Evolutionary conservation across 2,113 vertebrate species (phyloP), one percentile per base, ranked within the genome.

Genomic region (Hirundichthys speculiger): DNA sequence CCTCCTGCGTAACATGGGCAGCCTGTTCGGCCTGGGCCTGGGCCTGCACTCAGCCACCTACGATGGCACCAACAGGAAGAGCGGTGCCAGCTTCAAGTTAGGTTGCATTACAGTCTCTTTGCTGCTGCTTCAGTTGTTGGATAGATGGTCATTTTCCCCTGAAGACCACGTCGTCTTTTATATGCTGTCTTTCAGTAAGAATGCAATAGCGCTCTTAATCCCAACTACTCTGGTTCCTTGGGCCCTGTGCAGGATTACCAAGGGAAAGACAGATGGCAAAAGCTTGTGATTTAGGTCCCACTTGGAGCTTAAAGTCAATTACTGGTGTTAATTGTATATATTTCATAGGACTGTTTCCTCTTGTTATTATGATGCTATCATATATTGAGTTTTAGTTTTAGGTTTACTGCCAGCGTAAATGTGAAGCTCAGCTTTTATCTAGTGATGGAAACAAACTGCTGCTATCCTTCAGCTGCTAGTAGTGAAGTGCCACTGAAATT

Each of bases 1-100:
- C 83, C 95, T 99, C 51, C 82, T 99, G 72, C 89, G 96, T 8
- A 99, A 99, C 88, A 89, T 99, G 92, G 98, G 98, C 64, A 93
- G 94, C n/a, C 94, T 99, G 62, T 95, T 97, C 0, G 97, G 97
- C 40, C 92, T 98, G 68, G 98, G 98, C 0, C 91, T 99, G 77
- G 97, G 95, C 50, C 94, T 99, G 81, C 94, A 96, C 86, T 95
- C 95, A 0, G 91, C 91, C 1, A 91, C 97, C 77, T 95, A 95
- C 85, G 78, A 76, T 2, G 90, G 93, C 48, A 92, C 91, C 88
- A 93, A 92, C 72, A 91, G 86, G 48, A 79, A 79, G 58, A 71
- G 0, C 6, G 69, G 55, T 43, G 15, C 70, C 47, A 41, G 73
- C 0, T 94, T 95, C 74, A 94, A 90, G 69, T 43, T 91, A 10